Evolutionary conservation across 92 coral and sea anemone genomes (phyloP), one percentile per base, ranked within the genome.

Genomic region (Paramuricea clavata): DNA sequence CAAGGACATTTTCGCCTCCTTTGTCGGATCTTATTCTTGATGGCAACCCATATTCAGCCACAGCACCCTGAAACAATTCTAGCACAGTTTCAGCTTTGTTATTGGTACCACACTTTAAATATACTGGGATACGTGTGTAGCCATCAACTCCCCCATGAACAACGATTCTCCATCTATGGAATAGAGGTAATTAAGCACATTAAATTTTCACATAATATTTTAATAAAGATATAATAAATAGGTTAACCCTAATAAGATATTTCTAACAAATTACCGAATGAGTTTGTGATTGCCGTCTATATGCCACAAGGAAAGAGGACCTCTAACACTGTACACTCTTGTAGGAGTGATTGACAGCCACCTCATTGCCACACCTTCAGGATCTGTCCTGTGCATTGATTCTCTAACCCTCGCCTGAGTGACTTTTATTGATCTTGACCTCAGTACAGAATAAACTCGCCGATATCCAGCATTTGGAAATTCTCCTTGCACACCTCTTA

Each of bases 271-370:
- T 44, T 88, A 91, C 96, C 94, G 74, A 34, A 85, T 89, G 76
- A 93, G 78, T 56, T 90, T 93, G 76, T 93, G 96, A 59, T 90
- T 90, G 16, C 94, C 95, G 85, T 90, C 93, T 21, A 93, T 87
- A 60, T 93, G 93, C 93, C 95, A 90, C 42, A 93, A 69, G 19
- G 93, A 73, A 12, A 89, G 80, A 39, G 93, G 93, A 6, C 94
- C 94, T n/a, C 89, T 61, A 2, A 93, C 93, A 84, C 72, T 49
- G 70, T 93, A 93, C 0, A 73, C 86, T 76, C 69, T 69, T 42
- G 90, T 88, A 3, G 93, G 92, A 19, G 94, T 93, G 44, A 91
- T 69, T 23, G 89, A 62, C 42, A 89, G 67, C 97, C 94, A 93
- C 60, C 94, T 86, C 91, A 78, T 76, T 23, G 90, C 93, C 27